Evolutionary conservation across 2,113 vertebrate species (phyloP).

Genomic region (Mus musculus): GRCm39 chr11:55917501-55918000

Average conservation of each 20-base stretch:
- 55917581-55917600: background rate
- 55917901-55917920: constrained; percentile 79
- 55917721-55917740: background rate
- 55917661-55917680: background rate
- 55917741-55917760: background rate
- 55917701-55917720: background rate
- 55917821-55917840: constrained; percentile 78
- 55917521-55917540: background rate
- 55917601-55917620: background rate
- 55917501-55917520: background rate
- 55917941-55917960: constrained; percentile 45
- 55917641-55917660: background rate
- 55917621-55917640: background rate
- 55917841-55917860: constrained; percentile 79
- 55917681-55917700: background rate
- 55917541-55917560: background rate
- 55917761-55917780: background rate
- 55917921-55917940: constrained; percentile 72
- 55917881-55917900: constrained; percentile 82
- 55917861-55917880: constrained; percentile 72
- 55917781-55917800: background rate
- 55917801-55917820: background rate
- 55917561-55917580: background rate
- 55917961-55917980: constrained; percentile 73
- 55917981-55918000: constrained; percentile 84